Evolutionary conservation across 2,888 invertebrate genomes (phyloP), one percentile per base, ranked within the genome.

Genomic region (Scaptomyza parva): DNA sequence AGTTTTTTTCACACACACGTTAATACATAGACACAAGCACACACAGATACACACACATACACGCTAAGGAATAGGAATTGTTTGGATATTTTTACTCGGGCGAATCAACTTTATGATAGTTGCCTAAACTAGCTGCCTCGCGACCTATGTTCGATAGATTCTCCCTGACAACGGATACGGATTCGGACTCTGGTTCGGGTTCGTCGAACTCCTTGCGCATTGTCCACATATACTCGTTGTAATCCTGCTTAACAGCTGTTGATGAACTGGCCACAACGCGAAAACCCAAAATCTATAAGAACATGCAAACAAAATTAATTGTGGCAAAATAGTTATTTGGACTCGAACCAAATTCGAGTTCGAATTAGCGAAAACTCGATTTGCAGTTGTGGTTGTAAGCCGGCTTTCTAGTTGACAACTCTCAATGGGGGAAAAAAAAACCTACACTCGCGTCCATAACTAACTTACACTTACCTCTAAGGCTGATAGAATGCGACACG

Each of bases 221-320:
- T 92, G 97, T 97, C 97, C 97, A 97, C 96, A 97, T 96, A 88
- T 97, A 97, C 90, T 97, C 97, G 93, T 96, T 96, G 90, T 96
- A 96, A 90, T 96, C 96, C 92, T 96, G 96, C 91, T 96, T 96
- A 22, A 96, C 96, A 69, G 96, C 95, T 53, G 96, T 96, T 58
- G 96, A 96, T 70, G 96, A 96, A 14, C 96, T 96, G 60, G 97
- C 96, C 50, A 97, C 96, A 57, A 97, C 96, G 92, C 96, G 96
- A 92, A 97, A 97, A 50, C 97, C 97, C 79, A 97, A 93, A 64
- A 97, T 96, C 94, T 94, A 68, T 94, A 67, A 9, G 66, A 76
- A 24, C 5, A 28, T 8, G 14, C 39, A 45, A 40, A 33, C 44
- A 40, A 39, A 22, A 37, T 18, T 24, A 7, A 47, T 11, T 26